Base-by-base conservation (phyloP, 2,888 invertebrate species). In the Anthrax anthrax region DNA sequence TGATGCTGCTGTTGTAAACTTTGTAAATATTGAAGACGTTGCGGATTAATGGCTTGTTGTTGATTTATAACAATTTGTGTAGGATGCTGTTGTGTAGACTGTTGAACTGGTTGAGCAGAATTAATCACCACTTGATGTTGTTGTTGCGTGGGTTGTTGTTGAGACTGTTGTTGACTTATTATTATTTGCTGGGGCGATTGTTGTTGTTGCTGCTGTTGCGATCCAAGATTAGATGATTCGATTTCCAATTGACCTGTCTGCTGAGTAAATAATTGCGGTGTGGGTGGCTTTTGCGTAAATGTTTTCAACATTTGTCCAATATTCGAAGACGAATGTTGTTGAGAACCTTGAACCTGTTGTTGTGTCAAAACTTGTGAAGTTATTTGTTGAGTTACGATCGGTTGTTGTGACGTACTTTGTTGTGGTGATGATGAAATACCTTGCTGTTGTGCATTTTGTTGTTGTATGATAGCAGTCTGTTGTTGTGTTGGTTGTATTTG, bases 281-380 rank as follows among this genome's bases (percentile, higher is more conserved):
- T 69, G 48, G 65, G 67, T 48, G 71, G 72, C 46, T 62, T 69
- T 4, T 70, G 69, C 10, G 69, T 69, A 50, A 70, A 69, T 68
- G 23, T 48, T 39, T 51, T 51, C n/a, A 51, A 17, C 48, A 51
- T 48, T 34, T 71, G 70, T 48, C 70, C 71, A 14, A 72, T 58
- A 56, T 70, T 72, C 70, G 72, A 47, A 69, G 71, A 47, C 69
- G 71, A 6, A 64, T 13, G 71, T 39, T 46, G 67, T 51, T 72
- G 71, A 2, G 70, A 67, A 38, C 63, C 68, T 56, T 72, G 72
- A 51, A 72, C 71, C 51, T 72, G 72, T 44, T 71, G 68, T 39
- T 70, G 44, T 9, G 46, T 18, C 16, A 42, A 19, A n/a, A 42
- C 27, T 46, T 46, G 46, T 1, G 37, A 14, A 42, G 29, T 42